Evolutionary conservation across 2,888 invertebrate genomes (phyloP).

Genomic region (Troides oblongomaculatus): DNA sequence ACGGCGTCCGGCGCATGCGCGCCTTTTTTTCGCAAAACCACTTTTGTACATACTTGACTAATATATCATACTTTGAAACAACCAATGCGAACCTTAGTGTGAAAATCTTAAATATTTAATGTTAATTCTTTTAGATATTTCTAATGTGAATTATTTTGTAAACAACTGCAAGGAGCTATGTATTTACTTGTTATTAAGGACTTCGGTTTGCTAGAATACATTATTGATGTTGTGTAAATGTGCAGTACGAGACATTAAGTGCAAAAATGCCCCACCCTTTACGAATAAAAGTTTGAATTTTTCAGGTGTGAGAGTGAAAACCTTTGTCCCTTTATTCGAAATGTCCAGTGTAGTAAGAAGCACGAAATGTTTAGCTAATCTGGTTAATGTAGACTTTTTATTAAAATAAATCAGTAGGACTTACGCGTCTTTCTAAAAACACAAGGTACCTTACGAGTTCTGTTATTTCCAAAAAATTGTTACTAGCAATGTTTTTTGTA

Average conservation of each 20-base stretch:
- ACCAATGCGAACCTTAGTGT: slow-evolving; percentile 56
- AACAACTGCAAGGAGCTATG: slow-evolving; percentile 42
- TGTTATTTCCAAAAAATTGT: slow-evolving; percentile 28
- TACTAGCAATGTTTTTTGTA: slow-evolving; percentile 16
- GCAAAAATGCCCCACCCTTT: slow-evolving; percentile 56
- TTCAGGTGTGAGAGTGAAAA: slow-evolving; percentile 63
- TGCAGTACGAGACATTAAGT: slow-evolving; percentile 57
- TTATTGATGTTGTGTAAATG: slow-evolving; percentile 70
- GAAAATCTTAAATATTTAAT: slow-evolving; percentile 43
- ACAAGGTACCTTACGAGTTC: slow-evolving; percentile 4
- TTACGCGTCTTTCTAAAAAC: slow-evolving; percentile 26
- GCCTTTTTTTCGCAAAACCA: slow-evolving; percentile 51
- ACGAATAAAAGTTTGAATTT: slow-evolving; percentile 52
- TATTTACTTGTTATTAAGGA: slow-evolving; percentile 61
- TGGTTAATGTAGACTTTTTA: slow-evolving; percentile 71
- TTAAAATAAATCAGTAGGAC: slow-evolving; percentile 34
- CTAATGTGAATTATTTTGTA: slow-evolving; percentile 39
- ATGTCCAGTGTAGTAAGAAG: slow-evolving; percentile 53
- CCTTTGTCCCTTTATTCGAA: slow-evolving; percentile 56
- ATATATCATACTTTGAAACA: slow-evolving; percentile 54
- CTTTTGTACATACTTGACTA: slow-evolving; percentile 54
- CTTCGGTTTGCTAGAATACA: slow-evolving; percentile 71
- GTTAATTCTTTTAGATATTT: slow-evolving; percentile 44
- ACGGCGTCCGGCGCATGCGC: slow-evolving; percentile 75
- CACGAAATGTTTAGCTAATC: slow-evolving; percentile 61